Percentiles rank a stretch among this genome's conserved stretches.
phyloP scores from a whole-genome alignment of 2,113 vertebrate genomes.

The Notechis scutatus region DNA sequence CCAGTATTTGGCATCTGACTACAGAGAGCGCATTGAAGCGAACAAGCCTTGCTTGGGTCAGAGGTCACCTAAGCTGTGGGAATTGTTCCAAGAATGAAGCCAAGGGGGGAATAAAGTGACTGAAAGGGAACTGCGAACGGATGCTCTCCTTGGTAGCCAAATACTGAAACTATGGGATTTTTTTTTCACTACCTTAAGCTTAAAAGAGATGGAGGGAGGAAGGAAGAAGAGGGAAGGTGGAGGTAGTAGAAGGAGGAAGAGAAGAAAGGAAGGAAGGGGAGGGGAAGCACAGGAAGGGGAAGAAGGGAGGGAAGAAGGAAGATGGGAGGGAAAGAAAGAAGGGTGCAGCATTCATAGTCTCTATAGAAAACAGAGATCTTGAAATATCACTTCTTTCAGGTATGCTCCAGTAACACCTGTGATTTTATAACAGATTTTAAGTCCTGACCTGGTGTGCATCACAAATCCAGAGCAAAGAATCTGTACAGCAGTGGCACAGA shows the following conservation, averaged over 20 bases:
- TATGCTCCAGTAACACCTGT: background rate
- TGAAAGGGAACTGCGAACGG: slow-evolving; percentile 57
- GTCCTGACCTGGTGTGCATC: background rate
- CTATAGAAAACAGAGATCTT: background rate
- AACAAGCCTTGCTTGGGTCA: slow-evolving; percentile 46
- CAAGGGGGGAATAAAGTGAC: slow-evolving; percentile 64
- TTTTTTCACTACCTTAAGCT: slow-evolving; percentile 36
- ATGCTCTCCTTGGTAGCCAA: slow-evolving; percentile 45
- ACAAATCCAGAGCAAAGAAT: background rate
- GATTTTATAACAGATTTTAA: no score
- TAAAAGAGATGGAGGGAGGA: slow-evolving; percentile 42
- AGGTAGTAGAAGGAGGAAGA: background rate
- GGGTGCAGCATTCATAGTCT: background rate
- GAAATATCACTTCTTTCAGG: background rate
- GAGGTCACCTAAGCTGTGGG: slow-evolving; percentile 71
- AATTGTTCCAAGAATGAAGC: slow-evolving; percentile 64
- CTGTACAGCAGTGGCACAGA: background rate
- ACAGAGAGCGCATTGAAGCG: slow-evolving; percentile 74
- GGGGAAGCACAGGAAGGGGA: background rate
- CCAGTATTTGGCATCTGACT: slow-evolving; percentile 49
- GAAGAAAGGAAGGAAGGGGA: no score
- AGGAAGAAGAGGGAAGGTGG: no score
- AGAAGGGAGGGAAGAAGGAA: background rate
- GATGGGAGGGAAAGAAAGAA: background rate
- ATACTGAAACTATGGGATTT: slow-evolving; percentile 48